A percentile compares a stretch with the other conserved stretches of the same genome.
Conservation (phyloP, 2,797 vertebrate species). For the Semaprochilodus insignis region DNA sequence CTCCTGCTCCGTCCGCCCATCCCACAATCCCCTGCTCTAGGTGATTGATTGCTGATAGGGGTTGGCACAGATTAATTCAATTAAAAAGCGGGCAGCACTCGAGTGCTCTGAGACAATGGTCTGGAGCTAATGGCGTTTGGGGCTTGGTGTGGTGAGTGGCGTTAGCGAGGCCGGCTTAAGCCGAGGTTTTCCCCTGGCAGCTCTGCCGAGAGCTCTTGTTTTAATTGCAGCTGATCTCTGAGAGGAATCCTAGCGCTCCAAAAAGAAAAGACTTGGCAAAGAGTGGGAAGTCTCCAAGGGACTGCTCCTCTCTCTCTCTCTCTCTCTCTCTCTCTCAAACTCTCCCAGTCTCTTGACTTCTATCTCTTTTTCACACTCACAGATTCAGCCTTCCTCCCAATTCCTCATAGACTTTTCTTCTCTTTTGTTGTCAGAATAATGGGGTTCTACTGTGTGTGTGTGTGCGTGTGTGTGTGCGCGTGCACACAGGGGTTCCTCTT, state of each 20-base stretch:
- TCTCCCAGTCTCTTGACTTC: conserved; percentile 1
- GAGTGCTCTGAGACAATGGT: conserved; percentile 87
- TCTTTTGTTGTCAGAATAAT: conserved; percentile 29
- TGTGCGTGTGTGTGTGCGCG: conserved; percentile 3
- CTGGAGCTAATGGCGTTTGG: conserved; percentile 83
- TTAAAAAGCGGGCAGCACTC: conserved; percentile 86
- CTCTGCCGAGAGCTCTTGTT: conserved; percentile 40
- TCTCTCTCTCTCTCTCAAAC: conserved; percentile 15
- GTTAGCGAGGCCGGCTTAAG: conserved; percentile 39
- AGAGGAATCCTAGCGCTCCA: conserved; percentile 80
- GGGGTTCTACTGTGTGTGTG: conserved; percentile 1
- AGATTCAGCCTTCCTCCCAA: conserved; percentile 1
- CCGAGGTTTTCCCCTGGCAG: conserved; percentile 40
- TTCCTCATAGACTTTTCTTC: conserved; percentile 5
- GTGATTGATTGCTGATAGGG: conserved; percentile 89
- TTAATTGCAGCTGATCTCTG: conserved; percentile 80
- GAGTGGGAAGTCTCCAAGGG: conserved; percentile 68
- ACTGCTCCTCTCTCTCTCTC: conserved; percentile 46
- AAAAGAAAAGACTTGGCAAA: conserved; percentile 79
- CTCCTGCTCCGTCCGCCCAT: conserved; percentile 65
- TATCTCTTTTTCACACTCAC: conserved; percentile 15
- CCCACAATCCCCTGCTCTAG: conserved; percentile 73
- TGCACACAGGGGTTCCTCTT: not conserved
- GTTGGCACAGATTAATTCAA: conserved; percentile 90
- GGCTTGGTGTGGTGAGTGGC: conserved; percentile 64